These are phyloP conservation scores for Drosophila pseudoobscura DNA, from an alignment of 1,140 invertebrate genomes.

Conservation along the genomic window DNA sequence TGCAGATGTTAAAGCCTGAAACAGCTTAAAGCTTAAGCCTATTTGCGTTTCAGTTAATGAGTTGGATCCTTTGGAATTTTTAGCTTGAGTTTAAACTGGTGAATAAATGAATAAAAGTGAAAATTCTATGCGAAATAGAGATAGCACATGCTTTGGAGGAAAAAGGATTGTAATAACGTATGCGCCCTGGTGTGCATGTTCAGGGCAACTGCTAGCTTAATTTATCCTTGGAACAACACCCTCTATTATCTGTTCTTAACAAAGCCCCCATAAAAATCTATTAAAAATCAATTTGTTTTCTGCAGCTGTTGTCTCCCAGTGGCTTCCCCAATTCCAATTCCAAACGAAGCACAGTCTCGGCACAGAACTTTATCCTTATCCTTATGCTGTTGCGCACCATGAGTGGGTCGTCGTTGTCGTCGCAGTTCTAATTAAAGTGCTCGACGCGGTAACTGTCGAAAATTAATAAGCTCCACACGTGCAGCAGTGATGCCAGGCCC, in stretches of 20 bases:
- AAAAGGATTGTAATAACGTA: too few relatives aligned
- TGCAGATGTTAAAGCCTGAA: conserved; percentile 1
- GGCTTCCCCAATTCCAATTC: neutral
- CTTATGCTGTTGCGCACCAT: conserved; percentile 1
- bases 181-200: too few relatives aligned
- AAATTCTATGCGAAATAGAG: too few relatives aligned
- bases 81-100: too few relatives aligned
- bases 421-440: conserved; percentile 61
- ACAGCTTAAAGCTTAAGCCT: neutral
- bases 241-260: neutral
- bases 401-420: conserved; percentile 8
- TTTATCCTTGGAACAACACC: conserved; percentile 1
- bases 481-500: conserved; percentile 49
- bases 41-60: conserved; percentile 2
- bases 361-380: conserved; percentile 25
- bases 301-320: conserved; percentile 28
- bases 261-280: conserved; percentile 32
- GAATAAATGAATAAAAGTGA: too few relatives aligned
- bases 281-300: conserved; percentile 70
- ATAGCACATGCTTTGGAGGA: too few relatives aligned
- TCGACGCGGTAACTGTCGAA: conserved; percentile 41
- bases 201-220: neutral
- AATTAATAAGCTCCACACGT: conserved; percentile 79
- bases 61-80: neutral
- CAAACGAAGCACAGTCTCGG: conserved; percentile 4